phyloP scores from a whole-genome alignment of 2,113 vertebrate species.

The Centropus unirufus region DNA sequence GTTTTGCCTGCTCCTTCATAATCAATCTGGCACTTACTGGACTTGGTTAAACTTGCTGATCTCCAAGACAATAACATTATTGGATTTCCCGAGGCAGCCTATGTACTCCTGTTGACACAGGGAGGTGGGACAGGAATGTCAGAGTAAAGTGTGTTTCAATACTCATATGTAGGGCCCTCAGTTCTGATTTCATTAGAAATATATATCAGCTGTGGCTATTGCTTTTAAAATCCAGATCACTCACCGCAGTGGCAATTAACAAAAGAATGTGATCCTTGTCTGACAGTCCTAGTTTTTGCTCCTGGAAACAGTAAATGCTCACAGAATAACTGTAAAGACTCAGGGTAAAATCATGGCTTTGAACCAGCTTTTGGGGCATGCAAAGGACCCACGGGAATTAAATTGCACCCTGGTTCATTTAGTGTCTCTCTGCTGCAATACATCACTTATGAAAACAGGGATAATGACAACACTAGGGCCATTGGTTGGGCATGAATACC shows the following conservation, averaged over 20 bases:
- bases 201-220: not conserved
- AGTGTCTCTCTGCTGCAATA: not conserved
- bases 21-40: not conserved
- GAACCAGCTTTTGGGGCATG: not conserved
- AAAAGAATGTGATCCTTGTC: not conserved
- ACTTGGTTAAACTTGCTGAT: not conserved
- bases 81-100: not conserved
- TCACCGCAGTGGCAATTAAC: not conserved
- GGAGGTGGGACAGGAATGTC: not conserved
- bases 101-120: not conserved
- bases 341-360: not conserved
- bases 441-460: not conserved
- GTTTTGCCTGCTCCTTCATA: not conserved
- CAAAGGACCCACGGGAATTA: not conserved
- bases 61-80: not conserved
- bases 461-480: not conserved
- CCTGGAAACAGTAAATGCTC: not conserved
- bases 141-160: not conserved
- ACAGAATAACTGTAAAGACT: not conserved
- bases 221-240: not conserved
- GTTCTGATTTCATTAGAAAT: not conserved
- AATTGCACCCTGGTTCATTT: not conserved
- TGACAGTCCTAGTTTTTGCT: not conserved
- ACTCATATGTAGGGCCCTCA: rapidly evolving
- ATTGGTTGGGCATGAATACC: rapidly evolving